These are phyloP conservation scores for Pseudochaenichthys georgianus DNA, from an alignment of 2,797 vertebrate species.

Conservation along the genomic window DNA sequence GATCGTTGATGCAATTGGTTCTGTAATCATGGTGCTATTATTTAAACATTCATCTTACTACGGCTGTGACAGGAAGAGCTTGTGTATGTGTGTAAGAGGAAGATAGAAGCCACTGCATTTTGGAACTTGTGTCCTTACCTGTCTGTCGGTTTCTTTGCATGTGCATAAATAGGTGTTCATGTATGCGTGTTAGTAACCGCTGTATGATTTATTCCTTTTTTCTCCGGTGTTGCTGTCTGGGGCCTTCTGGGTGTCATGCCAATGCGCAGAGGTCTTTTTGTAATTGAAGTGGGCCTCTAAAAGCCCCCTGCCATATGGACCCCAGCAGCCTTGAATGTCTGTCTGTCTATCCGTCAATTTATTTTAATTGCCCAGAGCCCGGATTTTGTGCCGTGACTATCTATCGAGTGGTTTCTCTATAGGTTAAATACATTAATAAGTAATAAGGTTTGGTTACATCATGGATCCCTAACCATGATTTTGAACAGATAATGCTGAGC, in stretches of 20 bases:
- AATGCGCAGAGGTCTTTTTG: conserved; percentile 81
- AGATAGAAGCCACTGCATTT: conserved; percentile 32
- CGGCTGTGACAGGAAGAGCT: conserved; percentile 27
- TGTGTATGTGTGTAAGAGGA: conserved; percentile 28
- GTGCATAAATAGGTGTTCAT: conserved; percentile 14
- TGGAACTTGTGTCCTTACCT: conserved; percentile 26
- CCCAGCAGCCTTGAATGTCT: conserved; percentile 70
- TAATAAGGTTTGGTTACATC: conserved; percentile 75
- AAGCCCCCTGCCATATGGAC: conserved; percentile 81
- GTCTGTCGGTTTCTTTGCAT: conserved; percentile 16
- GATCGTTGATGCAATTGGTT: conserved; percentile 50
- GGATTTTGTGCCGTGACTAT: conserved; percentile 56
- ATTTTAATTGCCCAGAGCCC: conserved; percentile 79
- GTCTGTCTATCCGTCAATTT: conserved; percentile 80
- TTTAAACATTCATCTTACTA: conserved; percentile 55
- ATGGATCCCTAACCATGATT: conserved; percentile 63
- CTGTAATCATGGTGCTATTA: conserved; percentile 55
- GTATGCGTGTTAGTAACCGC: conserved; percentile 49
- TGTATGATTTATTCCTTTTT: conserved; percentile 71
- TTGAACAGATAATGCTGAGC: conserved; percentile 67
- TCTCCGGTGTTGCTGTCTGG: conserved; percentile 65
- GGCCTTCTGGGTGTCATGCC: conserved; percentile 69
- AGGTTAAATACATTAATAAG: conserved; percentile 83
- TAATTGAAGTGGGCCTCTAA: conserved; percentile 81
- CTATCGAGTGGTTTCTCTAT: conserved; percentile 73